phyloP scores from a whole-genome alignment of 1,140 invertebrate species.

The Ceratina calcarata region DNA sequence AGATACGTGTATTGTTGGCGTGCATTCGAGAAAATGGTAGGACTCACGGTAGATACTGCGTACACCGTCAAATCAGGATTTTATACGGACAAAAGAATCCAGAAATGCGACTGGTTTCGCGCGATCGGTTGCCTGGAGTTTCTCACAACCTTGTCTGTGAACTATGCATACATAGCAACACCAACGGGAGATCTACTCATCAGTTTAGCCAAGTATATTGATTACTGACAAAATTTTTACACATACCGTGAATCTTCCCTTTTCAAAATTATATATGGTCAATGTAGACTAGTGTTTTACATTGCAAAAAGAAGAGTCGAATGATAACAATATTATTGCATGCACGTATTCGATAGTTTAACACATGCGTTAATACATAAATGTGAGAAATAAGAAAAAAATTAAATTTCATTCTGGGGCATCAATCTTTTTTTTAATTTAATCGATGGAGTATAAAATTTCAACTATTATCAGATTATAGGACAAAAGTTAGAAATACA shows the following conservation, averaged over 20 bases:
- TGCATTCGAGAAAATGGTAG: slow-evolving; percentile 52
- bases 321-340: too few species aligned
- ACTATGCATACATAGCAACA: slow-evolving; percentile 60
- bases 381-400: too few species aligned
- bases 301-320: too few species aligned
- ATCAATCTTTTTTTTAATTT: too few species aligned
- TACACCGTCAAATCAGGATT: slow-evolving; percentile 23
- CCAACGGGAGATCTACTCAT: slow-evolving; percentile 58
- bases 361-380: too few species aligned
- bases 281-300: too few species aligned
- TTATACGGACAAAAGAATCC: slow-evolving; percentile 27
- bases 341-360: too few species aligned
- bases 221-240: background rate
- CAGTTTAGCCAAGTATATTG: slow-evolving; percentile 51
- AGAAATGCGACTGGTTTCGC: slow-evolving; percentile 53
- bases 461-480: too few species aligned
- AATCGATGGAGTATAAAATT: too few species aligned
- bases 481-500: background rate
- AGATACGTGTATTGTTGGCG: slow-evolving; percentile 59
- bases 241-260: too few species aligned
- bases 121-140: slow-evolving; percentile 51
- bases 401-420: too few species aligned
- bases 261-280: too few species aligned
- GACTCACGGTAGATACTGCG: slow-evolving; percentile 18
- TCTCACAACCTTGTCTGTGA: slow-evolving; percentile 57